Conservation (phyloP, 2,888 invertebrate genomes). For the Drosophila ezoana region DNA sequence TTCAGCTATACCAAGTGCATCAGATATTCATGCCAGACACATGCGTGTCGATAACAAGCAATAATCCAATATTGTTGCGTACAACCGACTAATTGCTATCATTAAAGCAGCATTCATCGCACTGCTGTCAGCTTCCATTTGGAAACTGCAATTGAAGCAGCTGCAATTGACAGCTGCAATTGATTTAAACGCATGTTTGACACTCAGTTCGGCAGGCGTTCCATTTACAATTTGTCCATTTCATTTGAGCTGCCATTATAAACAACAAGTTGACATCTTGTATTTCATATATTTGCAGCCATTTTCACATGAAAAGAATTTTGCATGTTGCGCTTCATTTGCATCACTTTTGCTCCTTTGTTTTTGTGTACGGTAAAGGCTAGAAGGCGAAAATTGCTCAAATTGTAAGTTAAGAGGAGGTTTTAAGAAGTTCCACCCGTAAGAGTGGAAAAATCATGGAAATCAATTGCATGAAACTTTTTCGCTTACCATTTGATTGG, state of each 20-base stretch:
- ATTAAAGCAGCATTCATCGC: constrained; percentile 56
- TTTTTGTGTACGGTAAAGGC: no score
- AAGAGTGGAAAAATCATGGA: no score
- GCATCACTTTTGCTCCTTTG: not conserved
- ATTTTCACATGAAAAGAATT: no score
- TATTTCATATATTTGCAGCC: not conserved
- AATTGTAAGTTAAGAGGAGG: no score
- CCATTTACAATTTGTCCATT: constrained; percentile 32
- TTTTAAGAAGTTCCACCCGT: no score
- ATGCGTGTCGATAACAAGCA: not conserved
- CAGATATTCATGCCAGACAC: not conserved
- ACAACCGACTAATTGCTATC: constrained; percentile 51
- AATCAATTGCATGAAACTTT: no score
- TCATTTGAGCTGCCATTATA: not conserved
- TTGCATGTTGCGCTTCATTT: not conserved
- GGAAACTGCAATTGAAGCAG: constrained; percentile 17
- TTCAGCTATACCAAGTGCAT: constrained; percentile 25
- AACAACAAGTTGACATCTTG: no score
- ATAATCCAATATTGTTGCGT: constrained; percentile 15
- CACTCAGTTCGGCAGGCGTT: constrained; percentile 17
- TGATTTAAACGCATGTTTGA: constrained; percentile 46
- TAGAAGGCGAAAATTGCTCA: no score
- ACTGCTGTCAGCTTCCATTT: constrained; percentile 22
- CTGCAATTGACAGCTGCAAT: constrained; percentile 43
- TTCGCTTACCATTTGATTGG: no score